Conservation (phyloP, 2,797 vertebrate species). For the Muraenolepis orangiensis region DNA sequence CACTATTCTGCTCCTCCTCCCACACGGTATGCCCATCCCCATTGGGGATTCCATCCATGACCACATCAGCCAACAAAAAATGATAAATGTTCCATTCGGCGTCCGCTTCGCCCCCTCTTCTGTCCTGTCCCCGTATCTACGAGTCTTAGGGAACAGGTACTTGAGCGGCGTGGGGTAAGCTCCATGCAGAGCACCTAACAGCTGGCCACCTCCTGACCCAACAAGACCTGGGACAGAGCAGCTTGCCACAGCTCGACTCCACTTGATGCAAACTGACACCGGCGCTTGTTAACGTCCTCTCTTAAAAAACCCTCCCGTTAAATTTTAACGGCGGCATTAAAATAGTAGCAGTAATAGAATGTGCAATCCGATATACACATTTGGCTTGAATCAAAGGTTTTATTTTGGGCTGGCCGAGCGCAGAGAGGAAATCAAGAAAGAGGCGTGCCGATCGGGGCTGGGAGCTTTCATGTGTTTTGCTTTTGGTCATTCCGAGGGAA, state of each 20-base stretch:
- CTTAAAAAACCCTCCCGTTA: slow-evolving; percentile 60
- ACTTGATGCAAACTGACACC: slow-evolving; percentile 61
- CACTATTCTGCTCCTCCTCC: no score
- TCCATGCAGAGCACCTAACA: slow-evolving; percentile 24
- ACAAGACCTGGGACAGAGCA: slow-evolving; percentile 38
- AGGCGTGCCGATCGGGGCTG: background rate
- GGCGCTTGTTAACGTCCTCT: slow-evolving; percentile 62
- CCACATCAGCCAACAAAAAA: no score
- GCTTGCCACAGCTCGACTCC: slow-evolving; percentile 43
- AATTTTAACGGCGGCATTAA: slow-evolving; percentile 59
- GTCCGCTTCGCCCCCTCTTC: no score
- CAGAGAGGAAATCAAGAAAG: background rate
- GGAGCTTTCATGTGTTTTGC: background rate
- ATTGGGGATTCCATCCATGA: no score
- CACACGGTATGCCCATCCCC: no score
- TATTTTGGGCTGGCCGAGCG: slow-evolving; percentile 17
- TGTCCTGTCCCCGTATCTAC: background rate
- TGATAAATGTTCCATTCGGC: no score
- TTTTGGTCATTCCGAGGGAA: background rate
- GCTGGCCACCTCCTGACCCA: slow-evolving; percentile 43
- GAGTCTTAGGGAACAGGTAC: background rate
- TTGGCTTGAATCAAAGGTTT: slow-evolving; percentile 25
- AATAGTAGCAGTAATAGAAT: slow-evolving; percentile 58
- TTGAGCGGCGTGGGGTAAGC: slow-evolving; percentile 6
- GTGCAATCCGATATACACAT: slow-evolving; percentile 54